Evolutionary conservation across 2,113 vertebrate genomes (phyloP).

Genomic region (Rousettus leschenaultii): DNA sequence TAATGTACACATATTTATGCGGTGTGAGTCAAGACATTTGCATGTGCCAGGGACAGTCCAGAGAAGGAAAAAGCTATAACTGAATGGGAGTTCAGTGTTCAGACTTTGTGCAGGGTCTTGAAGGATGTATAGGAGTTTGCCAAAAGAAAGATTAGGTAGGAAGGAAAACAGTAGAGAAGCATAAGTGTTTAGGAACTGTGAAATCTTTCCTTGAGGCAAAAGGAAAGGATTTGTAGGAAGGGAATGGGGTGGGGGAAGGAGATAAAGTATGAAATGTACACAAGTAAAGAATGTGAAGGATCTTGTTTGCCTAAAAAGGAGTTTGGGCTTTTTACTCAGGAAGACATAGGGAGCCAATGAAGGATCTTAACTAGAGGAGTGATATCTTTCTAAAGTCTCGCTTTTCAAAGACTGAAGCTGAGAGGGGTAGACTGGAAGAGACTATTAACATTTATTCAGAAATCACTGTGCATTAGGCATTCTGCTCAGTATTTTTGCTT

Average conservation of each 20-base stretch:
- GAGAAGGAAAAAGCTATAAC: not conserved
- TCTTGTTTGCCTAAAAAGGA: not conserved
- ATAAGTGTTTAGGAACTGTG: not conserved
- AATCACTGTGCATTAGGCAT: not conserved
- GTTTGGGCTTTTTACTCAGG: not conserved
- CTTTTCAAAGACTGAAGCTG: not conserved
- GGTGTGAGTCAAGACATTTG: not conserved
- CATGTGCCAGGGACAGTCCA: not conserved
- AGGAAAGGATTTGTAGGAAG: not conserved
- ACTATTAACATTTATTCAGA: not conserved
- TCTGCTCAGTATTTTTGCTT: not conserved
- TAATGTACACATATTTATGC: not conserved
- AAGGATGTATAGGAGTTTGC: conserved; percentile 28
- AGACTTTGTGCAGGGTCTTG: not conserved
- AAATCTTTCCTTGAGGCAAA: conserved; percentile 14
- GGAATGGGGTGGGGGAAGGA: not conserved
- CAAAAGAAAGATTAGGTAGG: not conserved
- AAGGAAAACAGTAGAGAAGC: not conserved
- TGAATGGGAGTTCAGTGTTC: not conserved
- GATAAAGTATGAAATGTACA: not conserved
- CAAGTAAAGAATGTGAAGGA: not conserved
- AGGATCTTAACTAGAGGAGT: not conserved
- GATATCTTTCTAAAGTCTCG: not conserved
- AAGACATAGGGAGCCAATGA: not conserved
- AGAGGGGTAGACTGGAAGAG: not conserved